Percentiles rank a stretch among this genome's conserved stretches.
Evolutionary conservation across 1,140 invertebrate genomes (phyloP).

Genomic region (Parasteatoda tepidariorum): DNA sequence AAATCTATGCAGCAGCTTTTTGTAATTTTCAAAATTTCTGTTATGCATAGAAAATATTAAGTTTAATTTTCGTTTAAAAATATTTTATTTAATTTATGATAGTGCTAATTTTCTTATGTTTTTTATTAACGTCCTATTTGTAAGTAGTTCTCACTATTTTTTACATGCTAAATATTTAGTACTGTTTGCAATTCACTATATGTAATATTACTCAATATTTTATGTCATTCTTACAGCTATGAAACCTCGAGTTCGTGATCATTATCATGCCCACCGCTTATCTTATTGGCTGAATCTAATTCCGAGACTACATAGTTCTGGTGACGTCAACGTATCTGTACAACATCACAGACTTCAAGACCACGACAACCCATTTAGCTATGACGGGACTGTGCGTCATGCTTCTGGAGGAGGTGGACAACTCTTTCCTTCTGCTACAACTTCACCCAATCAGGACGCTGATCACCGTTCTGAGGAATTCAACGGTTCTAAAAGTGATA

Average conservation of each 20-base stretch:
- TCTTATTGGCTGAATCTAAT: conserved; percentile 97
- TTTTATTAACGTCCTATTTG: too few species aligned
- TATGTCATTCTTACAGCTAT: conserved; percentile 52
- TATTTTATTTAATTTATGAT: too few species aligned
- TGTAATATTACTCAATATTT: too few species aligned
- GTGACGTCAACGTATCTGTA: conserved; percentile 77
- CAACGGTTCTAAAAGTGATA: conserved; percentile 13
- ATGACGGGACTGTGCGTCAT: conserved; percentile 69
- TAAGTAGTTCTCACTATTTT: too few species aligned
- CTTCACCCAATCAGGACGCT: neutral
- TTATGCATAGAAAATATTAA: too few species aligned
- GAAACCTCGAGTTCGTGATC: conserved; percentile 85
- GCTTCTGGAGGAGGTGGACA: neutral
- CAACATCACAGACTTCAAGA: conserved; percentile 87
- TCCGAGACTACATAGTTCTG: conserved; percentile 85
- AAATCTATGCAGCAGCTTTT: too few species aligned
- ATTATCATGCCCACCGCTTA: conserved; percentile 92
- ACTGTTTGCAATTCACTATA: too few species aligned
- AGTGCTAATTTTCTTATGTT: too few species aligned
- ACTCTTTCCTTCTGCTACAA: neutral
- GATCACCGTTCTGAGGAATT: neutral
- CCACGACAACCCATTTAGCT: conserved; percentile 67
- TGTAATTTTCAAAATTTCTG: too few species aligned
- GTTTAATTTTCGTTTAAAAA: too few species aligned
- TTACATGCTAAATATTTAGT: too few species aligned